These are phyloP conservation scores for Scaptomyza graminum DNA, from an alignment of 1,140 invertebrate species.

Conservation along the genomic window DNA sequence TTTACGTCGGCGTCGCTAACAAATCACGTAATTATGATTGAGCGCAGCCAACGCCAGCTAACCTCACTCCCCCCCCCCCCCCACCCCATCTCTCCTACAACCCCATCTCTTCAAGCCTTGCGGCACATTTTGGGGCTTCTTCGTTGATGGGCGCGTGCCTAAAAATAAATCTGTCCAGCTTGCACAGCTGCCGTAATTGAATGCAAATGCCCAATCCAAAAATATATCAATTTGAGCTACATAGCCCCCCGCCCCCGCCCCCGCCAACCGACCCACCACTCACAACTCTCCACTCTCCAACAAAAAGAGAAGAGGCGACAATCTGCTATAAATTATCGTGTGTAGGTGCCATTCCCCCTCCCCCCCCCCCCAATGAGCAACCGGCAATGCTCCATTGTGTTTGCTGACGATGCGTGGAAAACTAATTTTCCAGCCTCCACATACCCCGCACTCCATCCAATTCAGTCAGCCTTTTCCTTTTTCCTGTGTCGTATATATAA, in stretches of 20 bases:
- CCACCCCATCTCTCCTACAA: conserved; percentile 22
- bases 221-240: conserved; percentile 65
- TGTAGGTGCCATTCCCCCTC: conserved; percentile 61
- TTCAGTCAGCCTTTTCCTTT: conserved; percentile 18
- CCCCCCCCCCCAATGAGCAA: background rate
- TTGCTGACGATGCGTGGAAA: conserved; percentile 78
- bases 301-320: conserved; percentile 57
- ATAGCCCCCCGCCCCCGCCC: background rate
- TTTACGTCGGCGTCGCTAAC: conserved; percentile 62
- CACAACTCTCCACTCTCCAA: background rate
- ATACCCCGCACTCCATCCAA: background rate
- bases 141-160: conserved; percentile 74
- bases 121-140: conserved; percentile 76
- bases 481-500: conserved; percentile 72
- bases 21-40: conserved; percentile 82
- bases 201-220: conserved; percentile 80
- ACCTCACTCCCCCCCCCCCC: no score
- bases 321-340: conserved; percentile 81
- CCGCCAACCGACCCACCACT: background rate
- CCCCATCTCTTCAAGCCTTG: conserved; percentile 45
- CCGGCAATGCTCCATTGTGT: conserved; percentile 68
- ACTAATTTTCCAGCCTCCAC: conserved; percentile 66
- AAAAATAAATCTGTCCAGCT: conserved; percentile 78
- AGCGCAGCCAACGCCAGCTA: conserved; percentile 58
- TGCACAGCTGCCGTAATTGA: conserved; percentile 77